These are phyloP conservation scores for Ginglymostoma cirratum DNA, from an alignment of 2,113 vertebrate genomes.

Conservation along the genomic window DNA sequence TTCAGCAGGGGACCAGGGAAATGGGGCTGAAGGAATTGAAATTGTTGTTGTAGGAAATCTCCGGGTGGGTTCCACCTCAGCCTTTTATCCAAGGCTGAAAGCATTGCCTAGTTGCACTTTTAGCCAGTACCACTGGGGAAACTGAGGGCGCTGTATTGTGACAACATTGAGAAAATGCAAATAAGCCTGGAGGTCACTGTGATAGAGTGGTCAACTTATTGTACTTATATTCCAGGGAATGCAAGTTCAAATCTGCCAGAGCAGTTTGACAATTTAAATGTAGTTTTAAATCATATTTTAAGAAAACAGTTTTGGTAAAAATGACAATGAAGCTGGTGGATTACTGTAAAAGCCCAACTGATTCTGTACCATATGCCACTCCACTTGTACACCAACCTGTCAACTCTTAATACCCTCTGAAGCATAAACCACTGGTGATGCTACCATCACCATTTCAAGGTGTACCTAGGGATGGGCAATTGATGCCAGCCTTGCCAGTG, in stretches of 20 bases:
- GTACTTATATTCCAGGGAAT: neutral
- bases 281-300: neutral
- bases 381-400: neutral
- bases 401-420: neutral
- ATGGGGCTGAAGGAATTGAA: neutral
- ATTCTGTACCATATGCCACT: neutral
- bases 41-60: neutral
- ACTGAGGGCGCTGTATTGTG: neutral
- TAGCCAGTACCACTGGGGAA: neutral
- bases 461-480: neutral
- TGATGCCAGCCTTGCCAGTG: too few species aligned
- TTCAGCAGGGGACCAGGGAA: neutral
- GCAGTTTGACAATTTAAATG: neutral
- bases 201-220: neutral
- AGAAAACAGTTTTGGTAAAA: neutral
- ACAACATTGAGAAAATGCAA: neutral
- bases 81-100: neutral
- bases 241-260: neutral
- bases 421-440: neutral
- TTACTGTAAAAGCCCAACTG: neutral
- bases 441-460: neutral
- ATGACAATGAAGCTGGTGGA: neutral
- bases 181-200: neutral
- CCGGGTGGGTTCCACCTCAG: neutral
- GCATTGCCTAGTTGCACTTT: neutral